These are phyloP conservation scores for Panurus biarmicus DNA, from an alignment of 2,113 vertebrate species.

Conservation along the genomic window DNA sequence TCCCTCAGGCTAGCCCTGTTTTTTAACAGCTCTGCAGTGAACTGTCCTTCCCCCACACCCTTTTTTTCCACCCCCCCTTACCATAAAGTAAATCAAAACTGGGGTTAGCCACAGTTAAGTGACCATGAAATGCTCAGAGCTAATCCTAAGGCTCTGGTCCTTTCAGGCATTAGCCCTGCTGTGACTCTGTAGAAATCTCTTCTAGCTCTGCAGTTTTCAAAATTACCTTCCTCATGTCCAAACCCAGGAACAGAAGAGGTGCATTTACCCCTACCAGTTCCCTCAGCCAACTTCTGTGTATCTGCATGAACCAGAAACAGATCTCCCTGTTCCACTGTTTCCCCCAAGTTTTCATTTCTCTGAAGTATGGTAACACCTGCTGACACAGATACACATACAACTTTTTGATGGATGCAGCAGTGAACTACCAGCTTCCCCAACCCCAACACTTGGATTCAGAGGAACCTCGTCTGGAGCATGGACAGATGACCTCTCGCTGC, in stretches of 20 bases:
- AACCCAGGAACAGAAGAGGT: not conserved
- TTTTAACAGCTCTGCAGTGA: not conserved
- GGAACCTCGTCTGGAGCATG: not conserved
- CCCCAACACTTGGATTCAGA: not conserved
- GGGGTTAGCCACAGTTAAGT: not conserved
- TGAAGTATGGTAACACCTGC: not conserved
- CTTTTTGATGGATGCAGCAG: not conserved
- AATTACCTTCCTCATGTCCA: not conserved
- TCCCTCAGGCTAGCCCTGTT: not conserved
- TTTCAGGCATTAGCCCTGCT: not conserved
- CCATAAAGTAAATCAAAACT: not conserved
- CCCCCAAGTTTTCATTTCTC: not conserved
- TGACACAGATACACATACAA: not conserved
- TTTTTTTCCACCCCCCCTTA: not conserved
- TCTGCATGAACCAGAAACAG: not conserved
- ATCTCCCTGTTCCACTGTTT: not conserved
- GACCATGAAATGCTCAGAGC: not conserved
- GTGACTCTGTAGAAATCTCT: not conserved
- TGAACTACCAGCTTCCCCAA: not conserved
- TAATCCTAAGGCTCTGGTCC: not conserved
- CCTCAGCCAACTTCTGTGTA: not conserved
- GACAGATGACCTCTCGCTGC: not conserved
- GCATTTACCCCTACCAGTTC: not conserved
- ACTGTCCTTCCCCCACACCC: fast-evolving
- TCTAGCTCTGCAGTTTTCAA: not conserved